phyloP scores from a whole-genome alignment of 2,113 vertebrate species.

The Rhombomys opimus region DNA sequence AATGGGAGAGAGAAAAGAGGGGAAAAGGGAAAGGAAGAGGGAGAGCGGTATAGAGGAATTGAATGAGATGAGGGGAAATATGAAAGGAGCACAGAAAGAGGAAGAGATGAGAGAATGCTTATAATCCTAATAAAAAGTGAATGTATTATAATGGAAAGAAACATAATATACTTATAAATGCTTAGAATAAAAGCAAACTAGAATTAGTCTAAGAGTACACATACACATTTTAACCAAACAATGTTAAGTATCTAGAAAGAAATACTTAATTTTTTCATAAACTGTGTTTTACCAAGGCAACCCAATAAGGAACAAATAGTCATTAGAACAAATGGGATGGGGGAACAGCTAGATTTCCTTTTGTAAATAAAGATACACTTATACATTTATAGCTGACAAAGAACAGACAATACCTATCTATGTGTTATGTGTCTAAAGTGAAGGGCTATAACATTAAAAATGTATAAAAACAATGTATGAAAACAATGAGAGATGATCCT shows the following conservation, averaged over 20 bases:
- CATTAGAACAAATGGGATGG: not conserved
- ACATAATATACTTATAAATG: not conserved
- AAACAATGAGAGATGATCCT: not conserved
- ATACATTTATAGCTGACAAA: not conserved
- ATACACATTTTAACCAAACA: not conserved
- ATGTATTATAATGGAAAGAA: not conserved
- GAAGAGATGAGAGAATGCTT: not conserved
- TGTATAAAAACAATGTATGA: not conserved
- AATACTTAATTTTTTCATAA: not conserved
- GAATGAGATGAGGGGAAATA: too few species aligned
- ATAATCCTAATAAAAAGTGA: not conserved
- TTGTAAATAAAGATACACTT: not conserved
- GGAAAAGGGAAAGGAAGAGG: too few species aligned
- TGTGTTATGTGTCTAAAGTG: not conserved
- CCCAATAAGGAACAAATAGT: not conserved
- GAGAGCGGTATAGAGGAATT: too few species aligned
- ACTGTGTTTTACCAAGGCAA: not conserved
- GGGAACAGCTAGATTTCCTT: not conserved
- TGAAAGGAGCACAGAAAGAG: not conserved
- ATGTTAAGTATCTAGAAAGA: not conserved
- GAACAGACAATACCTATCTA: not conserved
- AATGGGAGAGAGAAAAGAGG: not conserved
- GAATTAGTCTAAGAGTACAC: not conserved
- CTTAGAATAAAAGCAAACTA: not conserved
- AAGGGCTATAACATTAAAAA: not conserved